phyloP scores from a whole-genome alignment of 2,113 vertebrate species.

The Oreochromis tanganicae region DNA sequence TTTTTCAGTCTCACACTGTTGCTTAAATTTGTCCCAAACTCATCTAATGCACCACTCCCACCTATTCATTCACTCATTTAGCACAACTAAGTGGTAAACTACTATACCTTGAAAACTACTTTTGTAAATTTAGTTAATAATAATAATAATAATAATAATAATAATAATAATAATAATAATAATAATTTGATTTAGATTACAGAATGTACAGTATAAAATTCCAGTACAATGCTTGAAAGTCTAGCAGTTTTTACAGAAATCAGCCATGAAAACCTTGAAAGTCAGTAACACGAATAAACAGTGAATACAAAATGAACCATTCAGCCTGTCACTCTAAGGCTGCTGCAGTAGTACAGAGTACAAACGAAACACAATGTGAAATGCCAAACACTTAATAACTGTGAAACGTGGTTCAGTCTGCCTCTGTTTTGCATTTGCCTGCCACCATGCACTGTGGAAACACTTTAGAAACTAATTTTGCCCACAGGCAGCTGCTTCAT shows the following conservation, averaged over 20 bases:
- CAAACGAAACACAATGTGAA: not conserved
- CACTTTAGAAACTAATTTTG: conserved; percentile 5
- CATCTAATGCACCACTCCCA: not conserved
- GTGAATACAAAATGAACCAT: not conserved
- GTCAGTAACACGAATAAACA: not conserved
- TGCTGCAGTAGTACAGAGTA: not conserved
- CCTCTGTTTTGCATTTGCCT: not conserved
- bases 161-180: not conserved
- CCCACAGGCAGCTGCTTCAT: conserved; percentile 3
- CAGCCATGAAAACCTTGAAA: not conserved
- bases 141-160: not conserved
- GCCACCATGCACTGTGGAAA: not conserved
- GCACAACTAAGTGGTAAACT: not conserved
- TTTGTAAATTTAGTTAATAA: not conserved
- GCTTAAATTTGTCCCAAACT: not conserved
- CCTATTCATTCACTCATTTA: not conserved
- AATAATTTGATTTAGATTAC: not conserved
- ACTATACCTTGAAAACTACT: not conserved
- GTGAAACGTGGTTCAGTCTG: not conserved
- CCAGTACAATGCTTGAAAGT: not conserved
- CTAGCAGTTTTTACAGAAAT: not conserved
- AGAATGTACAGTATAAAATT: not conserved
- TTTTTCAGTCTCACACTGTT: not conserved
- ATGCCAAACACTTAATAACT: not conserved
- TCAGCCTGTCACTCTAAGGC: not conserved